phyloP scores from a whole-genome alignment of 2,797 vertebrate genomes.

The Pangasius larnaudii region DNA sequence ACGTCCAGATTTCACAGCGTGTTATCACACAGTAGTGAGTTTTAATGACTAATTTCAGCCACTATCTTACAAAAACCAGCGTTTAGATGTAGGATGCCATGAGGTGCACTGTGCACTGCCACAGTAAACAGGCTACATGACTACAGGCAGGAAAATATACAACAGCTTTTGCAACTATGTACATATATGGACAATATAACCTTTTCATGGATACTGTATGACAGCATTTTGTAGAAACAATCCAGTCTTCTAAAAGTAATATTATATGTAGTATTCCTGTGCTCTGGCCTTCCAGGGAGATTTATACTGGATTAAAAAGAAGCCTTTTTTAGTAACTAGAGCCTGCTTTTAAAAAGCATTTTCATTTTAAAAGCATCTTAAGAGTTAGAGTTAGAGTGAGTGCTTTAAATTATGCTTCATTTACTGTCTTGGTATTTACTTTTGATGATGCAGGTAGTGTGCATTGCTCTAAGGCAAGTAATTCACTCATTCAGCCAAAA shows the following conservation, averaged over 20 bases:
- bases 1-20: background rate
- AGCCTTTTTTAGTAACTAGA: slow-evolving; percentile 8
- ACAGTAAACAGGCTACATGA: slow-evolving; percentile 30
- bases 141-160: slow-evolving; percentile 26
- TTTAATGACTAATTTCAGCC: slow-evolving; percentile 12
- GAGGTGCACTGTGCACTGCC: slow-evolving; percentile 29
- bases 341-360: slow-evolving; percentile 11
- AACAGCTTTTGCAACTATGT: slow-evolving; percentile 3
- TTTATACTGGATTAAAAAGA: slow-evolving; percentile 18
- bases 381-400: background rate
- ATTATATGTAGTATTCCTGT: background rate
- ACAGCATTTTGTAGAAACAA: slow-evolving; percentile 31
- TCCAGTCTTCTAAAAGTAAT: slow-evolving; percentile 1
- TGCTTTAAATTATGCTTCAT: background rate
- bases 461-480: background rate
- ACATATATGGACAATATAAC: slow-evolving; percentile 41
- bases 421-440: background rate
- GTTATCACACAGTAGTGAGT: background rate
- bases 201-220: slow-evolving; percentile 37
- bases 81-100: background rate
- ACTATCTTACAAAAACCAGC: slow-evolving; percentile 31
- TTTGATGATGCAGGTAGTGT: background rate
- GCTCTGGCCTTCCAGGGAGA: background rate
- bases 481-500: background rate
- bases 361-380: background rate